phyloP scores from a whole-genome alignment of 2,797 vertebrate species.

The Sebastolobus alascanus region DNA sequence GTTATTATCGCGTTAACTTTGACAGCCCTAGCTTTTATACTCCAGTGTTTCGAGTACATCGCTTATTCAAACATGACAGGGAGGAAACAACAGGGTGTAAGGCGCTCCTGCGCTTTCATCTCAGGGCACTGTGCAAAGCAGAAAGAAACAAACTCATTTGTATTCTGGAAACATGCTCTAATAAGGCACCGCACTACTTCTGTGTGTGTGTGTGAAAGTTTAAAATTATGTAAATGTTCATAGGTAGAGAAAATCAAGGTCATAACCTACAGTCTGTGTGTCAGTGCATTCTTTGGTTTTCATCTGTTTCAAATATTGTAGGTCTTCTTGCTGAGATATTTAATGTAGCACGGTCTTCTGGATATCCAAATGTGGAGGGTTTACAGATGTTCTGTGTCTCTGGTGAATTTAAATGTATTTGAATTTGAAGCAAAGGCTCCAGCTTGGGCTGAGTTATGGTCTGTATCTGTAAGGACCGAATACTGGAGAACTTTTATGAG shows the following conservation, averaged over 20 bases:
- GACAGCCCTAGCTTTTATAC: slow-evolving; percentile 29
- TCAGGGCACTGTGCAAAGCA: slow-evolving; percentile 55
- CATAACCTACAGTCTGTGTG: slow-evolving; percentile 56
- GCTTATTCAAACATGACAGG: slow-evolving; percentile 36
- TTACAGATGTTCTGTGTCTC: slow-evolving; percentile 40
- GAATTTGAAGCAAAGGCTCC: slow-evolving; percentile 27
- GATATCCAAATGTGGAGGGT: slow-evolving; percentile 33
- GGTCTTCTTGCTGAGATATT: slow-evolving; percentile 34
- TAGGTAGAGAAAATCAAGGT: slow-evolving; percentile 59
- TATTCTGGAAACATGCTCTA: slow-evolving; percentile 45
- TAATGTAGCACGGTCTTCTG: slow-evolving; percentile 21
- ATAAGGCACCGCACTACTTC: slow-evolving; percentile 41
- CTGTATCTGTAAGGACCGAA: slow-evolving; percentile 20
- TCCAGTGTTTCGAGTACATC: slow-evolving; percentile 11
- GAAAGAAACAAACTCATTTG: slow-evolving; percentile 52
- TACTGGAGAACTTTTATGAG: slow-evolving; percentile 15
- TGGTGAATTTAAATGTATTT: slow-evolving; percentile 16
- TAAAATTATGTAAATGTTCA: slow-evolving; percentile 64
- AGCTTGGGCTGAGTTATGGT: slow-evolving; percentile 8
- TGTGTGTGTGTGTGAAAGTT: slow-evolving; percentile 37
- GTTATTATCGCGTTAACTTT: no score
- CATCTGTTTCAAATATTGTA: slow-evolving; percentile 45
- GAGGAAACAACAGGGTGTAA: slow-evolving; percentile 36
- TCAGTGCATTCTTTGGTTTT: slow-evolving; percentile 61
- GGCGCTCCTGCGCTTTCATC: slow-evolving; percentile 49